phyloP scores from a whole-genome alignment of 2,113 vertebrate species.

The Ariopsis seemanni region DNA sequence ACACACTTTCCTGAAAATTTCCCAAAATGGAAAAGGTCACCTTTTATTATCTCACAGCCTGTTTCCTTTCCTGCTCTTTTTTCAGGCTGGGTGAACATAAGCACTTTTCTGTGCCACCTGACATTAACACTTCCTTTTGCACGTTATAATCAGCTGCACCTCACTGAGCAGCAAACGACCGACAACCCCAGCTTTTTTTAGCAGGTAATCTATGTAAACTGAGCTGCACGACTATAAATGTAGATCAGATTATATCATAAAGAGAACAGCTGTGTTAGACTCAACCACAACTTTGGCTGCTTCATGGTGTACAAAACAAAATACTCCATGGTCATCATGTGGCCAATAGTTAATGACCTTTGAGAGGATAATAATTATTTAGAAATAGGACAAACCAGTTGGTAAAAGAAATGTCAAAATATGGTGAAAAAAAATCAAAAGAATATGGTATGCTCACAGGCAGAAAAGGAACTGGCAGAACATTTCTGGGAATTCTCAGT shows the following conservation, averaged over 20 bases:
- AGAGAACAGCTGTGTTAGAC: constrained; percentile 19
- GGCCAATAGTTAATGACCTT: neutral
- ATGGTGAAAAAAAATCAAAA: constrained; percentile 20
- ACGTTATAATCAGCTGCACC: constrained; percentile 45
- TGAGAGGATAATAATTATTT: neutral
- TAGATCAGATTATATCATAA: constrained; percentile 36
- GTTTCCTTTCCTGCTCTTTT: constrained; percentile 11
- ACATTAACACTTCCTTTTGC: constrained; percentile 37
- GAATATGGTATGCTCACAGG: neutral
- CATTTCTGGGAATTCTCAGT: constrained; percentile 32
- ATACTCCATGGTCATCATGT: neutral
- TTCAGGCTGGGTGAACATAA: constrained; percentile 19
- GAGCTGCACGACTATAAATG: constrained; percentile 6
- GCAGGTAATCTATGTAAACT: constrained; percentile 23
- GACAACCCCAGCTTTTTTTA: constrained; percentile 37
- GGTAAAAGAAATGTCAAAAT: neutral
- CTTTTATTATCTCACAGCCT: constrained; percentile 9
- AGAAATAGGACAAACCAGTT: neutral
- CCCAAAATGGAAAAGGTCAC: constrained; percentile 16
- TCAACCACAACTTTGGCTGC: constrained; percentile 14
- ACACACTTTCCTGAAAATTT: constrained; percentile 6
- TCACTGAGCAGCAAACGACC: constrained; percentile 29
- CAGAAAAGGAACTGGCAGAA: constrained; percentile 11
- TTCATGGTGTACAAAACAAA: neutral
- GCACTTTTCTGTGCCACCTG: constrained; percentile 28